Percentiles rank a stretch among this genome's conserved stretches.
Evolutionary conservation across 2,797 vertebrate genomes (phyloP).

Genomic region (Threskiornis aethiopicus): DNA sequence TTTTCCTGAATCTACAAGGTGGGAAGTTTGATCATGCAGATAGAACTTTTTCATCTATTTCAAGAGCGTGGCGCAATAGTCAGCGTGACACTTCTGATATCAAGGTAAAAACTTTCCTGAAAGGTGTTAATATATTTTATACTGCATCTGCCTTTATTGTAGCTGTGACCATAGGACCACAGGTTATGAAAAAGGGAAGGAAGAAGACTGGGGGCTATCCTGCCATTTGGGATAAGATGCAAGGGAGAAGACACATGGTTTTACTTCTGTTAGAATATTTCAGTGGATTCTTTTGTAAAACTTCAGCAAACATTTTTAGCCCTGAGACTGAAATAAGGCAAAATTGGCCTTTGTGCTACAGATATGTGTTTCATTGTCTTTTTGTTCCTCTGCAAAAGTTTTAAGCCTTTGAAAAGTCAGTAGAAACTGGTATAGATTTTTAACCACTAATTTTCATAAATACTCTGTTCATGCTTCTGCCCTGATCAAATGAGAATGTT

Average conservation of each 20-base stretch:
- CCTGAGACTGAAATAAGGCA: neutral
- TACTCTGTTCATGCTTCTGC: neutral
- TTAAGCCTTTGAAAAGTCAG: neutral
- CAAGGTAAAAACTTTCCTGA: constrained; percentile 82
- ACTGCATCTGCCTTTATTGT: neutral
- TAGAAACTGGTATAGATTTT: neutral
- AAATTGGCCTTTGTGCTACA: neutral
- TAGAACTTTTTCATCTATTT: constrained; percentile 94
- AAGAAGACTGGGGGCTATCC: neutral
- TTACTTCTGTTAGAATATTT: neutral
- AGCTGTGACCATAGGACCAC: neutral
- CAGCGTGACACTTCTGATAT: constrained; percentile 98
- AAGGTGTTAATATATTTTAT: neutral
- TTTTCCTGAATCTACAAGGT: constrained; percentile 97
- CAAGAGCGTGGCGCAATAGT: constrained; percentile 95
- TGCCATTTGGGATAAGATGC: neutral
- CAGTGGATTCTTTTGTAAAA: neutral
- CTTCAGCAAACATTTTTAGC: neutral
- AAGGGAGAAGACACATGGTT: accelerated
- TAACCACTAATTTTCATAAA: neutral
- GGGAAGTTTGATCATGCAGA: constrained; percentile 98
- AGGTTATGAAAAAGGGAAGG: neutral
- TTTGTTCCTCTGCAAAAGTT: neutral
- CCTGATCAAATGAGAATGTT: neutral
- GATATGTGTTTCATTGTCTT: neutral